Conservation (phyloP, 2,888 invertebrate species). For the Eudemis profundana region DNA sequence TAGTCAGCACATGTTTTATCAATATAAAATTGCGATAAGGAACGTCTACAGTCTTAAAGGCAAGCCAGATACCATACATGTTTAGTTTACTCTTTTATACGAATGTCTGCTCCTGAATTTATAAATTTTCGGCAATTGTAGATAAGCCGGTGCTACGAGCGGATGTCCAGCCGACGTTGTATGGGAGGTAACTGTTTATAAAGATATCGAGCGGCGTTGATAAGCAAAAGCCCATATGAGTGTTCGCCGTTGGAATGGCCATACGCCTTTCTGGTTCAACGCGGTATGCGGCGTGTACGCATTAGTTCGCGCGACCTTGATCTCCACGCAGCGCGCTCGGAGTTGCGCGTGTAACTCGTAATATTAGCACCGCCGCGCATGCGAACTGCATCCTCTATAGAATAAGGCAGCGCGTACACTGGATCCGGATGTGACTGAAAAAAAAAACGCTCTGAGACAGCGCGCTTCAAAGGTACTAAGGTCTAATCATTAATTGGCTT, state of each 20-base stretch:
- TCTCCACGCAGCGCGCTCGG: constrained; percentile 76
- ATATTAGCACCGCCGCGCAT: constrained; percentile 48
- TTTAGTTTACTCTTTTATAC: too few species aligned
- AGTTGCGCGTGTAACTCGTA: constrained; percentile 71
- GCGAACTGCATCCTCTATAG: constrained; percentile 51
- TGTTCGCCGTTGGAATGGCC: not conserved
- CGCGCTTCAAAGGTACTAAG: not conserved
- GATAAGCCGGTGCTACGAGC: constrained; percentile 47
- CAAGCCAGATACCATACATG: too few species aligned
- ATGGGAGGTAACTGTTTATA: constrained; percentile 62
- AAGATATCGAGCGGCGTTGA: constrained; percentile 53
- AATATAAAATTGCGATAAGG: too few species aligned
- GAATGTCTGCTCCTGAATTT: constrained; percentile 10
- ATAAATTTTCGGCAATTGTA: constrained; percentile 15
- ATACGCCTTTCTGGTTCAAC: constrained; percentile 3
- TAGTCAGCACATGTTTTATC: too few species aligned
- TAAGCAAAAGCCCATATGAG: not conserved
- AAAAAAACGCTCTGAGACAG: constrained; percentile 1
- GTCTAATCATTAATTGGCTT: too few species aligned
- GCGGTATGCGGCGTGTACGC: constrained; percentile 57
- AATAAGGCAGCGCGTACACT: constrained; percentile 40
- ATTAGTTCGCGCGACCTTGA: constrained; percentile 78
- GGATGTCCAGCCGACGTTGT: constrained; percentile 65
- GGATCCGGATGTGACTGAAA: constrained; percentile 32
- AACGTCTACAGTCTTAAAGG: too few species aligned